phyloP scores from a whole-genome alignment of 1,140 invertebrate species.

The Nephila pilipes region DNA sequence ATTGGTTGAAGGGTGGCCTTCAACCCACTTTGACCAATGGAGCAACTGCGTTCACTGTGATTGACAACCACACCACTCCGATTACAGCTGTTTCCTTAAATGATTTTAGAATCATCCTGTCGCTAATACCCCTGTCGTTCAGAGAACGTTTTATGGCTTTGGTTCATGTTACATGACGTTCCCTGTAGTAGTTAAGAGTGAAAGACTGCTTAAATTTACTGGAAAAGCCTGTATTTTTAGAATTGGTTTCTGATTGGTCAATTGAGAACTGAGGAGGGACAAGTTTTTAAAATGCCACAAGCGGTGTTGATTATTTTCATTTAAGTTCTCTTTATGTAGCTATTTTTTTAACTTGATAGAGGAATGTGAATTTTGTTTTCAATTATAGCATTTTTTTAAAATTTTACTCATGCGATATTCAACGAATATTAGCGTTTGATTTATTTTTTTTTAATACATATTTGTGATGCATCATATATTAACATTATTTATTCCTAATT shows the following conservation, averaged over 20 bases:
- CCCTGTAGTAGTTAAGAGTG: constrained; percentile 25
- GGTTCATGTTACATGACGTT: constrained; percentile 47
- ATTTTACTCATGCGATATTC: no score
- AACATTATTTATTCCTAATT: not conserved
- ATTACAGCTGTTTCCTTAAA: constrained; percentile 71
- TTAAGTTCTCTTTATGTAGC: not conserved
- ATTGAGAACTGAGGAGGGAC: constrained; percentile 39
- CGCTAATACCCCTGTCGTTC: constrained; percentile 57
- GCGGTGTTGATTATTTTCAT: not conserved
- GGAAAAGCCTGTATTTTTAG: constrained; percentile 22
- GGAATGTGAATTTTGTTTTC: not conserved
- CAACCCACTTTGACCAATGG: constrained; percentile 53
- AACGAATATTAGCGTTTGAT: not conserved
- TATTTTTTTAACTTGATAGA: not conserved
- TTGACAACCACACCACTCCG: constrained; percentile 56
- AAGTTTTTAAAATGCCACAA: not conserved
- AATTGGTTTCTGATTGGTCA: constrained; percentile 63
- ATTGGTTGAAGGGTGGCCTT: constrained; percentile 51
- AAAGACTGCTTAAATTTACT: constrained; percentile 36
- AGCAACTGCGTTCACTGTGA: not conserved
- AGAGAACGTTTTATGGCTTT: constrained; percentile 49
- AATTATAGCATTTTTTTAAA: no score
- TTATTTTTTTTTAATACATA: not conserved
- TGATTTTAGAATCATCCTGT: constrained; percentile 58
- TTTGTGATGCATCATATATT: not conserved